Evolutionary conservation across 2,797 vertebrate genomes (phyloP).

Genomic region (Capromys pilorides): DNA sequence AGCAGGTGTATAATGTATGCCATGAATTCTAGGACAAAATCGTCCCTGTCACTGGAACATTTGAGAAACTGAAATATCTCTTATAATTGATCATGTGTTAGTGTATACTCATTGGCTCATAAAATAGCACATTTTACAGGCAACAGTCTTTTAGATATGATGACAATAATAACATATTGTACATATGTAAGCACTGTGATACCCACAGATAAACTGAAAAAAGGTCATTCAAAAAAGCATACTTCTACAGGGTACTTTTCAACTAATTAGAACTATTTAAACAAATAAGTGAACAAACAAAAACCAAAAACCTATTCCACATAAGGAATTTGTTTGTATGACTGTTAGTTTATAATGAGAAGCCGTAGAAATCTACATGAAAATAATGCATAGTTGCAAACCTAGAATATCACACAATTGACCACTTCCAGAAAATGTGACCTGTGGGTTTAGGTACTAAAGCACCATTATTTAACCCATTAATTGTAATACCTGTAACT

Average conservation of each 20-base stretch:
- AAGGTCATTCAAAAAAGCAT: slow-evolving; percentile 60
- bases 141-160: neutral
- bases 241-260: slow-evolving; percentile 41
- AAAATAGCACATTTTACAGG: slow-evolving; percentile 44
- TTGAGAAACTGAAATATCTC: slow-evolving; percentile 33
- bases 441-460: neutral
- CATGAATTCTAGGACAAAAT: slow-evolving; percentile 14
- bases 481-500: slow-evolving; percentile 10
- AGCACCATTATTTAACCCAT: neutral
- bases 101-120: neutral
- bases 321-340: neutral
- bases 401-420: neutral
- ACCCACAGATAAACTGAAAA: slow-evolving; percentile 56
- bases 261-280: neutral
- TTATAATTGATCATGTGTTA: slow-evolving; percentile 21
- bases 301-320: neutral
- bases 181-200: slow-evolving; percentile 75
- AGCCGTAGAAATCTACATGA: slow-evolving; percentile 14
- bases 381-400: slow-evolving; percentile 19
- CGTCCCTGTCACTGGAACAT: slow-evolving; percentile 43
- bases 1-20: slow-evolving; percentile 35
- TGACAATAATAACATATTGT: slow-evolving; percentile 86
- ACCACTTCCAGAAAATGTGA: slow-evolving; percentile 32
- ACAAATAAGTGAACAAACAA: neutral
- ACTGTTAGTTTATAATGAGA: slow-evolving; percentile 34